Base-by-base conservation (phyloP, 2,888 invertebrate species). In the Erebia epiphron region DNA sequence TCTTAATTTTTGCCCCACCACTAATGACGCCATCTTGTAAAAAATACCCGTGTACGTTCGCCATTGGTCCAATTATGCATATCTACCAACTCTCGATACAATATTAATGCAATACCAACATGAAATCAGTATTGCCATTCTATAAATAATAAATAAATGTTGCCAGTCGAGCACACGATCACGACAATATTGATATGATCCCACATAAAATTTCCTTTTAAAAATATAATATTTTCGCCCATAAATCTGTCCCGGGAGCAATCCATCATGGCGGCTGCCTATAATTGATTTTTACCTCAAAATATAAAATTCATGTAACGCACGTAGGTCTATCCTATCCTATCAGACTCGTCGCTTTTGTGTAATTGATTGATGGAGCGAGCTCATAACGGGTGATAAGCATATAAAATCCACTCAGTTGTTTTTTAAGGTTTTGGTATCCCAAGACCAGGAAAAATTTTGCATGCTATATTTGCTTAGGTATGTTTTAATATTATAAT, bases 251-350 rank as follows among this genome's bases (percentile, higher is more conserved):
- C 13, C 18, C 64, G 41, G 5, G 10, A 54, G 52, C 50, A 66
- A 69, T 69, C 46, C 54, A 69, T 65, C 69, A 65, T 43, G 35
- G 26, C 9, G 21, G 13, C 14, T 66, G 35, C 43, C 41, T 60
- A 26, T 60, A 69, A 69, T 64, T 65, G 60, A 69, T 54, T 18
- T 69, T 69, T 50, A 60, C 65, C 58, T n/a, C 60, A 58, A 66
- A 60, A 58, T 57, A 65, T 69, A 52, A 52, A 58, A 41, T 54
- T 52, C 52, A 49, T 54, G 43, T 16, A 14, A 69, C 13, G 35
- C 41, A 58, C 57, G 21, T 56, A 56, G n/a, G n/a, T 21, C 8
- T 18, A 16, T 8, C 56, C 13, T 21, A 13, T 3, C 56, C 26
- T 26, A 18, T 56, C 56, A 52, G 16, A 13, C 56, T 56, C 14